Conservation (phyloP, 2,797 vertebrate species). For the Mallotus villosus region DNA sequence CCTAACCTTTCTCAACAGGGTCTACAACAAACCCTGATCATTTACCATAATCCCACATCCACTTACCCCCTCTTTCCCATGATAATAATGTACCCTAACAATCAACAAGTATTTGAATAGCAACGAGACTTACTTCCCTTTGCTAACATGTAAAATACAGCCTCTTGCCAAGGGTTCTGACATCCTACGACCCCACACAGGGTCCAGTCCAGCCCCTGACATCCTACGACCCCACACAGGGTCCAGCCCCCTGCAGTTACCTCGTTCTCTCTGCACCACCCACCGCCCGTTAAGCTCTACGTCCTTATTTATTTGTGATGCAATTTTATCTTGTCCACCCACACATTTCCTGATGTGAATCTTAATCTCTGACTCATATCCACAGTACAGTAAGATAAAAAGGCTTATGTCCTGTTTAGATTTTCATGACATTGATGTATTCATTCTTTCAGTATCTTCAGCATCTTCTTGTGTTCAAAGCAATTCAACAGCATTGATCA, state of each 20-base stretch:
- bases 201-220: too few species aligned
- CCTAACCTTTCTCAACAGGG: background rate
- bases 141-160: background rate
- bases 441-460: constrained; percentile 45
- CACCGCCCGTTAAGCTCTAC: constrained; percentile 29
- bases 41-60: background rate
- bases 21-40: background rate
- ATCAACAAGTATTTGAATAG: too few species aligned
- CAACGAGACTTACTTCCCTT: background rate
- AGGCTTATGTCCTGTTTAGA: constrained; percentile 53
- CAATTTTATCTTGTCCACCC: constrained; percentile 52
- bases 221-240: background rate
- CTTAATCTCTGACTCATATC: constrained; percentile 59
- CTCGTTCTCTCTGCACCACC: constrained; percentile 35
- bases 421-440: constrained; percentile 55
- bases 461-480: constrained; percentile 60
- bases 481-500: constrained; percentile 57
- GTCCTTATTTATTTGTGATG: background rate
- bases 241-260: constrained; percentile 22
- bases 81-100: too few species aligned
- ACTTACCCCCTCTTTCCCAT: background rate
- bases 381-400: constrained; percentile 5
- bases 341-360: constrained; percentile 57
- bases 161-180: constrained; percentile 24
- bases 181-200: too few species aligned